phyloP scores from a whole-genome alignment of 1,140 invertebrate genomes.

The Nomia melanderi region DNA sequence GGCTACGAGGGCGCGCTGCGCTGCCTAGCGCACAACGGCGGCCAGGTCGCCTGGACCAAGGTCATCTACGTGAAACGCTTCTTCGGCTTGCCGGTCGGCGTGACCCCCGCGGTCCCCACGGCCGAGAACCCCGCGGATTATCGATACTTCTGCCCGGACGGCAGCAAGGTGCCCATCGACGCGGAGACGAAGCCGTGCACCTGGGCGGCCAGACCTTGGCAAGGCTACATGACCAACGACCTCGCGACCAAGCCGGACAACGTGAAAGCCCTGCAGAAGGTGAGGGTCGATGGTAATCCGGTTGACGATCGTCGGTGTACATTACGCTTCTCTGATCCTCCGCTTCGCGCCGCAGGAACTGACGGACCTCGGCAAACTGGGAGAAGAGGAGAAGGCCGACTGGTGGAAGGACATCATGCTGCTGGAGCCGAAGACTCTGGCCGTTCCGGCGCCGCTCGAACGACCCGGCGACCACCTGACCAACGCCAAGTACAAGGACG shows the following conservation, averaged over 20 bases:
- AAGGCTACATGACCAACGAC: constrained; percentile 86
- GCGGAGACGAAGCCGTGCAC: constrained; percentile 85
- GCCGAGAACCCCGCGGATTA: constrained; percentile 83
- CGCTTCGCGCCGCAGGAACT: constrained; percentile 68
- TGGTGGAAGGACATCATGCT: constrained; percentile 83
- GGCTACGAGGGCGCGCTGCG: constrained; percentile 92
- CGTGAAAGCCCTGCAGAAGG: constrained; percentile 78
- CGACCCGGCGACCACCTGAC: constrained; percentile 85
- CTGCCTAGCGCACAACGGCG: constrained; percentile 89
- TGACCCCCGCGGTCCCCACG: constrained; percentile 77
- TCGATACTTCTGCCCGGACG: constrained; percentile 91
- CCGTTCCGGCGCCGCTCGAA: constrained; percentile 84
- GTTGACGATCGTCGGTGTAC: too few relatives aligned
- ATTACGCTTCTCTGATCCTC: neutral
- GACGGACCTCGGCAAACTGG: constrained; percentile 77
- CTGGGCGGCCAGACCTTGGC: constrained; percentile 91
- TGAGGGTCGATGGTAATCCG: too few relatives aligned
- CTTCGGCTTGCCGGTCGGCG: constrained; percentile 85
- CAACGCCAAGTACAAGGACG: constrained; percentile 88
- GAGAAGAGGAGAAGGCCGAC: constrained; percentile 78
- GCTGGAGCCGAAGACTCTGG: constrained; percentile 81
- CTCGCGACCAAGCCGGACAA: constrained; percentile 72
- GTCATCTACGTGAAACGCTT: constrained; percentile 89
- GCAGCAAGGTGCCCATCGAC: constrained; percentile 84
- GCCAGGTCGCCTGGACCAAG: constrained; percentile 92